These are phyloP conservation scores for Vidua macroura DNA, from an alignment of 2,113 vertebrate genomes.

Conservation along the genomic window DNA sequence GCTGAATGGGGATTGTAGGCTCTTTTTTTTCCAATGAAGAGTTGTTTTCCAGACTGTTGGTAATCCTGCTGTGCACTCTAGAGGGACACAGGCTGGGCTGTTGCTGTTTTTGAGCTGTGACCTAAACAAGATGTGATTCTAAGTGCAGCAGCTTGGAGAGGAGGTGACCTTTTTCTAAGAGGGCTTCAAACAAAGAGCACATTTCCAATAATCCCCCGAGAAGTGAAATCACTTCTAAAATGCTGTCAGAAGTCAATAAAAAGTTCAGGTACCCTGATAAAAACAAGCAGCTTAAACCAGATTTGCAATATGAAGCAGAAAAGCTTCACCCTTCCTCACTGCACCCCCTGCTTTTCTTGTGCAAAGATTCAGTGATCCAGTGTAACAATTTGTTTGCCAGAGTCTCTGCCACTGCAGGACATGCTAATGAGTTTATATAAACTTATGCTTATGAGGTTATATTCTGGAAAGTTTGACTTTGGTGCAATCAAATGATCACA, in stretches of 20 bases:
- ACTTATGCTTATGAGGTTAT: neutral
- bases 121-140: neutral
- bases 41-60: neutral
- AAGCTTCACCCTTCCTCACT: neutral
- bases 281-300: neutral
- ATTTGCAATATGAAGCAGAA: neutral
- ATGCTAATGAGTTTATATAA: neutral
- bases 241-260: conserved; percentile 18
- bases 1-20: neutral
- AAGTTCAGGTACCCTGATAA: neutral
- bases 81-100: neutral
- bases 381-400: neutral
- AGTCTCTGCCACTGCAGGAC: neutral
- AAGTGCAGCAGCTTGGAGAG: neutral
- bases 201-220: neutral
- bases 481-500: neutral
- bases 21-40: neutral
- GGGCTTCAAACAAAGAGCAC: neutral
- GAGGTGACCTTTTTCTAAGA: neutral
- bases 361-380: neutral
- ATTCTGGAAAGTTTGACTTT: neutral
- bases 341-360: neutral
- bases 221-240: neutral
- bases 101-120: neutral
- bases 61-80: fast-evolving